Evolutionary conservation across 2,113 vertebrate genomes (phyloP), one percentile per base, ranked within the genome.

Genomic region (Pluvianellus socialis): DNA sequence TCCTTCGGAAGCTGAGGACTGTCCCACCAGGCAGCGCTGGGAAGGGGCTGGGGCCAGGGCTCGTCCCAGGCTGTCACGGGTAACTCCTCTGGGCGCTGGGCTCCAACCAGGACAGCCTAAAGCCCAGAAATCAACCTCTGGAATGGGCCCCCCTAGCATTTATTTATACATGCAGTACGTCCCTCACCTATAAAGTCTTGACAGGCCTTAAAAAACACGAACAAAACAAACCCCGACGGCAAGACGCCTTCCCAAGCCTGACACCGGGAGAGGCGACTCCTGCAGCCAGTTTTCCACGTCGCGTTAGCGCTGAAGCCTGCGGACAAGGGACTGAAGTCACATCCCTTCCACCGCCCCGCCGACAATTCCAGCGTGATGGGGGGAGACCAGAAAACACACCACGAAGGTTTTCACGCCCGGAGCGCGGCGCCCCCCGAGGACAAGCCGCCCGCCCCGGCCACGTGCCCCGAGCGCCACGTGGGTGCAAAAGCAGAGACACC

Each of bases 151-250:
- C 45, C 52, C 4, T 1, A 27, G 47, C 14, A 12, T 21, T 63
- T 40, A 33, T 33, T 53, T 68, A 17, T 15, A 32, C 0, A 14
- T 16, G 7, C 8, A 6, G 22, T 3, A 7, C 0, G 2, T 9
- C 27, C 18, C 47, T 45, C 32, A 12, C 27, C 35, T 28, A 8
- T 17, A 55, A 59, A 33, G 27, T 6, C 52, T 21, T 44, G 56
- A 50, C 8, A 50, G 32, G 14, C 17, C 40, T 40, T 50, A 56
- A 72, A 71, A 49, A 59, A 22, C 42, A 24, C 2, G 0, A 6
- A 23, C 0, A 3, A 20, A 65, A 67, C 0, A 8, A 3, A 50
- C 62, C 10, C 27, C 47, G 27, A 28, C 5, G 30, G 35, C 13
- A 6, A 13, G 53, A 20, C 0, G 0, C 90, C 21, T 26, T 50